These are phyloP conservation scores for Incurvaria masculella DNA, from an alignment of 2,888 invertebrate species.

Conservation along the genomic window DNA sequence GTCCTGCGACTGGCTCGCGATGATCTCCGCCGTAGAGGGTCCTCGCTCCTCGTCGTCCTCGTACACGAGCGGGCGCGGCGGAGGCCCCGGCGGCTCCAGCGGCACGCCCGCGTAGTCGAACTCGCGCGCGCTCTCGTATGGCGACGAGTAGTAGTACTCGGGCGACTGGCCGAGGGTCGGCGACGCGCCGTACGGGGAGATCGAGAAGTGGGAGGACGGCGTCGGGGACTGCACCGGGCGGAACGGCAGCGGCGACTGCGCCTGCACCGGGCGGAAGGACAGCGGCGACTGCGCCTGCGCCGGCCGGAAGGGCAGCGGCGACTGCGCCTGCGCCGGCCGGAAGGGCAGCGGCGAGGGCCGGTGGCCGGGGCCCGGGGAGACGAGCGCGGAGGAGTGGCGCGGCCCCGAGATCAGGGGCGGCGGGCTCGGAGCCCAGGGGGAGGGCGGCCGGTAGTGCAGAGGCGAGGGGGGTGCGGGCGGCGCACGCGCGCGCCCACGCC, in stretches of 20 bases:
- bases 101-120: constrained; percentile 74
- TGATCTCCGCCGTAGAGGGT: constrained; percentile 87
- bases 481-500: constrained; percentile 47
- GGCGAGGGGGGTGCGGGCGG: constrained; percentile 52
- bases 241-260: constrained; percentile 43
- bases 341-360: constrained; percentile 48
- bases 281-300: constrained; percentile 43
- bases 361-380: constrained; percentile 57
- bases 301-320: constrained; percentile 41
- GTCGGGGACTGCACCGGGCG: constrained; percentile 43
- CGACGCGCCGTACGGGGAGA: constrained; percentile 52
- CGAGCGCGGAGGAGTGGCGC: constrained; percentile 51
- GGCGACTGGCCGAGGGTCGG: constrained; percentile 60
- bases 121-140: constrained; percentile 58
- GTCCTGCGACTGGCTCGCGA: constrained; percentile 91
- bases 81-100: constrained; percentile 74
- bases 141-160: constrained; percentile 57
- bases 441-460: constrained; percentile 69
- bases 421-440: constrained; percentile 73
- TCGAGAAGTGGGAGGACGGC: constrained; percentile 49
- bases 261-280: constrained; percentile 37
- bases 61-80: constrained; percentile 59
- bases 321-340: constrained; percentile 45
- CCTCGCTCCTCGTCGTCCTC: constrained; percentile 74
- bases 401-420: constrained; percentile 68